A percentile compares a stretch with the other conserved stretches of the same genome.
phyloP scores from a whole-genome alignment of 1,140 invertebrate genomes.

The Rhynchophorus ferrugineus region DNA sequence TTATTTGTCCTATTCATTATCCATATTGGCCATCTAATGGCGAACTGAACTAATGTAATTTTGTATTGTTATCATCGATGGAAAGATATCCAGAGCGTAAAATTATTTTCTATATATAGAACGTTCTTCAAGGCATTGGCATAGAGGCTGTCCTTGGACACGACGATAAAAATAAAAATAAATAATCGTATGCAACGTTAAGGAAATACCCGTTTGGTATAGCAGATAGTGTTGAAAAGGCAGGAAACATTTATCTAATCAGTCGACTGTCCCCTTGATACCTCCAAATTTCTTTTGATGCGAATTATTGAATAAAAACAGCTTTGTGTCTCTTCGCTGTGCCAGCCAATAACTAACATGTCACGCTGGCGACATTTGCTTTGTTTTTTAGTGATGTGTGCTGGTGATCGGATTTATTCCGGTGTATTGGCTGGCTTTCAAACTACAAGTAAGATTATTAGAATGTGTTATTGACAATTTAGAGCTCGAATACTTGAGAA shows the following conservation, averaged over 20 bases:
- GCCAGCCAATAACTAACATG: background rate
- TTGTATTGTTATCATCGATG: too few species aligned
- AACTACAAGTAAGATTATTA: background rate
- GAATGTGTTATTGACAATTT: background rate
- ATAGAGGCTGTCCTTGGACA: too few species aligned
- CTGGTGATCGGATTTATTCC: background rate
- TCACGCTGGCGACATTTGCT: background rate
- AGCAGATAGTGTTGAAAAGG: slow-evolving; percentile 1
- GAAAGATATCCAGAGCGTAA: too few species aligned
- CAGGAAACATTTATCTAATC: slow-evolving; percentile 6
- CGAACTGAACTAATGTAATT: too few species aligned
- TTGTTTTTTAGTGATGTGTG: background rate
- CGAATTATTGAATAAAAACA: slow-evolving; percentile 1
- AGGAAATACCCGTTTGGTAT: background rate
- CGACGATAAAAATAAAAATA: background rate
- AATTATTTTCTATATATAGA: too few species aligned
- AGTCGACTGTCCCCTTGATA: background rate
- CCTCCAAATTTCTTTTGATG: background rate
- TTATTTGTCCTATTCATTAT: too few species aligned
- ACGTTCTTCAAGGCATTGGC: background rate
- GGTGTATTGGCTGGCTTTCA: background rate
- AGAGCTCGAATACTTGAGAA: too few species aligned
- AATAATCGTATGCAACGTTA: background rate
- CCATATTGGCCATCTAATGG: too few species aligned
- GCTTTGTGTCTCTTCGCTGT: background rate